Evolutionary conservation across 2,113 vertebrate species (phyloP).

Genomic region (Poecilia latipinna): DNA sequence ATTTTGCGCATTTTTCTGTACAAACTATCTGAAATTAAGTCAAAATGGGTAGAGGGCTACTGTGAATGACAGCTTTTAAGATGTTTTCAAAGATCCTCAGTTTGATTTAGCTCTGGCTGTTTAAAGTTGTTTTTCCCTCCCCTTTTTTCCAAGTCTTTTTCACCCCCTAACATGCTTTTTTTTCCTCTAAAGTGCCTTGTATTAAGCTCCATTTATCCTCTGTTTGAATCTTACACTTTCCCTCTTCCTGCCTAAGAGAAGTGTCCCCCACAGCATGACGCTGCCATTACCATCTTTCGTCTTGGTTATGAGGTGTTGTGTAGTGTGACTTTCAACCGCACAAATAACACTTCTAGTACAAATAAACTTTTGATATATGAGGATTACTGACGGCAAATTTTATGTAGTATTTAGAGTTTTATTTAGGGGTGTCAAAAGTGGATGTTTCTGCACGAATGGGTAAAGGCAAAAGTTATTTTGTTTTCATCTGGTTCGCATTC

Average conservation of each 20-base stretch:
- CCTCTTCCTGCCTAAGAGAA: too few species aligned
- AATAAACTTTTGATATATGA: background rate
- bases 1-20: background rate
- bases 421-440: too few species aligned
- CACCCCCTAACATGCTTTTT: background rate
- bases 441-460: too few species aligned
- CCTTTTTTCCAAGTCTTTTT: background rate
- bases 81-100: background rate
- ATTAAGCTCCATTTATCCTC: background rate
- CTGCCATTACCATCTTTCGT: background rate
- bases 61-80: background rate
- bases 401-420: background rate
- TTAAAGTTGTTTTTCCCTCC: background rate
- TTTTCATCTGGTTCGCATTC: too few species aligned
- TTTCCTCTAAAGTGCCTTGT: background rate
- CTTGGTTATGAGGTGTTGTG: background rate
- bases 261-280: background rate
- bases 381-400: background rate
- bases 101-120: background rate
- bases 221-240: background rate
- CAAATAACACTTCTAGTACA: background rate
- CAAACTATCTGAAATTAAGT: background rate
- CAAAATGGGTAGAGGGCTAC: background rate
- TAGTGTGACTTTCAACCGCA: too few species aligned
- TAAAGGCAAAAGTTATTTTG: too few species aligned